Evolutionary conservation across 2,888 invertebrate species (phyloP).

Genomic region (Rhimphoctona megacephalus): DNA sequence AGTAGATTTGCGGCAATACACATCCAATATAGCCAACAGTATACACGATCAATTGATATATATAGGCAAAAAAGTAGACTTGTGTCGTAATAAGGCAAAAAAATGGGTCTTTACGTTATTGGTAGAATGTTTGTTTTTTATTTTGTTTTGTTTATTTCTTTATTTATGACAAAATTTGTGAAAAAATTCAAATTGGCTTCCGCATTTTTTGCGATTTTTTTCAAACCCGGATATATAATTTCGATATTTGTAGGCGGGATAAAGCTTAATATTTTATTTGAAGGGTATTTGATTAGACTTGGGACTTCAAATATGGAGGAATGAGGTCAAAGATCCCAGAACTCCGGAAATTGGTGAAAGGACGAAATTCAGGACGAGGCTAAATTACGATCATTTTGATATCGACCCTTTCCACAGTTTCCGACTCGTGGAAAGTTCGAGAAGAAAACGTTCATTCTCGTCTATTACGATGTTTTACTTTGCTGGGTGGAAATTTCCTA

Average conservation of each 20-base stretch:
- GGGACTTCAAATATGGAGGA: neutral
- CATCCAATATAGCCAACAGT: slow-evolving; percentile 28
- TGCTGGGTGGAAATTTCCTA: slow-evolving; percentile 1
- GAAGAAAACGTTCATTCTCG: slow-evolving; percentile 1
- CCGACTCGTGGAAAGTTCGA: neutral
- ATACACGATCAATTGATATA: slow-evolving; percentile 8
- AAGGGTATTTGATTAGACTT: slow-evolving; percentile 16
- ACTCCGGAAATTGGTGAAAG: slow-evolving; percentile 18
- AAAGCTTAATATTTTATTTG: neutral
- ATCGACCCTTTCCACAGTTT: neutral
- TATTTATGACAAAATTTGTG: neutral
- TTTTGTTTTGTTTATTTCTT: neutral
- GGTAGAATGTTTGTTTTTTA: neutral
- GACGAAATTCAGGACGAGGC: neutral
- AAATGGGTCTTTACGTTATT: neutral
- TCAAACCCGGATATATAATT: neutral
- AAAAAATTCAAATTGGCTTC: neutral
- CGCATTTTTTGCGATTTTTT: neutral
- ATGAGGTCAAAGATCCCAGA: slow-evolving; percentile 9
- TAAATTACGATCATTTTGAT: slow-evolving; percentile 19
- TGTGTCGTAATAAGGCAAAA: neutral
- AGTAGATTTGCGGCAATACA: slow-evolving; percentile 65
- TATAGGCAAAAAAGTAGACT: neutral
- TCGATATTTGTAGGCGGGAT: neutral
- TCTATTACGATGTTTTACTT: slow-evolving; percentile 15